Conservation (phyloP, 2,797 vertebrate genomes). For the Lithobates pipiens region DNA sequence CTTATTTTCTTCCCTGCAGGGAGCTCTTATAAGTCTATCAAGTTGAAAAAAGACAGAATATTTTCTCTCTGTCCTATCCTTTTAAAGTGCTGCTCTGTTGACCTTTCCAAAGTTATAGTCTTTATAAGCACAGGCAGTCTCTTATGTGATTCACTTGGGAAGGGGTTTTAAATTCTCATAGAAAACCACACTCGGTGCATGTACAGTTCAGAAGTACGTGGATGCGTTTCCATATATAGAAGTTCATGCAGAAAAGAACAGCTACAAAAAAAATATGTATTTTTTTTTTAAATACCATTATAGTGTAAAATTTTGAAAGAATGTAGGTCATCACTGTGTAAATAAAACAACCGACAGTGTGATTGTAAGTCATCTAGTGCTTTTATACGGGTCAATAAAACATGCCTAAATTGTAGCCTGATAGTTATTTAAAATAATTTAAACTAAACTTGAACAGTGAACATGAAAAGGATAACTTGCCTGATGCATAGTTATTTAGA, state of each 20-base stretch:
- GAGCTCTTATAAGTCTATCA: conserved; percentile 56
- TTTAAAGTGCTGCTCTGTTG: conserved; percentile 50
- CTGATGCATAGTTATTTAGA: too few species aligned
- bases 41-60: conserved; percentile 46
- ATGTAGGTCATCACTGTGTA: background rate
- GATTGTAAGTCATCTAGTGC: background rate
- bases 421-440: too few species aligned
- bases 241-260: background rate
- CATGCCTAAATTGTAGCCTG: too few species aligned
- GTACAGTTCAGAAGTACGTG: background rate
- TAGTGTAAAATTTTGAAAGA: background rate
- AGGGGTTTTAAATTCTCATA: conserved; percentile 21
- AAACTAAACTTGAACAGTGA: too few species aligned
- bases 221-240: background rate
- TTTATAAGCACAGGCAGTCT: conserved; percentile 39
- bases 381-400: background rate
- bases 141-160: conserved; percentile 32
- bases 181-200: conserved; percentile 21
- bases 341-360: background rate
- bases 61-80: conserved; percentile 29
- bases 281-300: background rate
- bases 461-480: too few species aligned
- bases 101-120: conserved; percentile 51
- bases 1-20: conserved; percentile 53
- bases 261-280: background rate